Evolutionary conservation across 2,888 invertebrate genomes (phyloP).

Genomic region (Dendrolimus pini): DNA sequence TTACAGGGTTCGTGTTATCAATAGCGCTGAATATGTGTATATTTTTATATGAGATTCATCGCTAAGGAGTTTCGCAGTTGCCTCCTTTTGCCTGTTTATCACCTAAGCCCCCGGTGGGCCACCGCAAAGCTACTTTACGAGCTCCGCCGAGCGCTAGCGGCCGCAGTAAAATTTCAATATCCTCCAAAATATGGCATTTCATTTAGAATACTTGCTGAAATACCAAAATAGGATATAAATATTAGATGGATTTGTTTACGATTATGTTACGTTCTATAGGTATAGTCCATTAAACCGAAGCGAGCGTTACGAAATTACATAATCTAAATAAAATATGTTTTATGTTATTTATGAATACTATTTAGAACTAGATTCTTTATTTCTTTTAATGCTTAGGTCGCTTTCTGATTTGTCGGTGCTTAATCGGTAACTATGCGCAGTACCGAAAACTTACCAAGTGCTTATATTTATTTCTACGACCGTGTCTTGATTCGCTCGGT

Average conservation of each 20-base stretch:
- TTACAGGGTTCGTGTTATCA: constrained; percentile 20
- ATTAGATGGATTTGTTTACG: constrained; percentile 20
- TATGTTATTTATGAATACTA: constrained; percentile 2
- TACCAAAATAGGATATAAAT: constrained; percentile 29
- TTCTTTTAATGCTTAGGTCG: neutral
- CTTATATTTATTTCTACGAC: too few relatives aligned
- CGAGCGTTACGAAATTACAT: too few relatives aligned
- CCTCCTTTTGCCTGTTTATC: constrained; percentile 30
- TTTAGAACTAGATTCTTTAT: constrained; percentile 1
- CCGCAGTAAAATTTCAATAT: constrained; percentile 58
- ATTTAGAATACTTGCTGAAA: constrained; percentile 39
- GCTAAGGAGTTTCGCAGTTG: constrained; percentile 27
- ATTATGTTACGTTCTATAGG: constrained; percentile 17
- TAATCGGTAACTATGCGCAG: too few relatives aligned
- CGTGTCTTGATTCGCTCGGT: too few relatives aligned
- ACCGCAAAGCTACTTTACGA: constrained; percentile 33
- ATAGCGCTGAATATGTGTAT: constrained; percentile 7
- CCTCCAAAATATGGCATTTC: constrained; percentile 51
- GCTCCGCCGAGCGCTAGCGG: constrained; percentile 24
- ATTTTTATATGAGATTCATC: constrained; percentile 34
- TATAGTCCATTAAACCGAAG: too few relatives aligned
- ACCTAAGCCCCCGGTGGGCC: constrained; percentile 14
- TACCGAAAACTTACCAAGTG: too few relatives aligned
- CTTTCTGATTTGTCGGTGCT: too few relatives aligned
- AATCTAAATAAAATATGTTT: too few relatives aligned